Base-by-base conservation (phyloP, 2,113 vertebrate species). In the Rhinoptilus africanus region DNA sequence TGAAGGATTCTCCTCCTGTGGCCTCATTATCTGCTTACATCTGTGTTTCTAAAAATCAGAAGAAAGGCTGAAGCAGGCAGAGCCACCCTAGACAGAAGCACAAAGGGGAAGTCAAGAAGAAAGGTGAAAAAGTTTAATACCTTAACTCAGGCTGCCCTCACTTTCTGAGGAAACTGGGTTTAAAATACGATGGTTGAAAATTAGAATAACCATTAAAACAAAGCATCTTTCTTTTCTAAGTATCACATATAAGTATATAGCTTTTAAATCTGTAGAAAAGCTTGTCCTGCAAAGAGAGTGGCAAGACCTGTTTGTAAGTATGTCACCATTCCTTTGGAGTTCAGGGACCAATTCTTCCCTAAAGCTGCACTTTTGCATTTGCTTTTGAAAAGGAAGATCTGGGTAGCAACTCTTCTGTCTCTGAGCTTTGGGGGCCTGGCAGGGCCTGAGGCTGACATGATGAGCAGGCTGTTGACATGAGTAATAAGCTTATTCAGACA, bases 1-100 rank as follows among this genome's bases (percentile, higher is more conserved):
- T 96, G 89, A 97, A 98, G 91, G 97, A 97, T 92, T 97, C 97
- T 96, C 82, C 97, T 97, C 93, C 96, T 97, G 97, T 88, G 89
- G 96, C 93, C 95, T 98, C 89, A 85, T 96, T 95, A 92, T 97
- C 97, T 96, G 96, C 93, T 86, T 95, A 63, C 69, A 96, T 93
- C 96, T 91, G 67, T 93, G 96, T 94, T 95, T 97, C 93, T 90
- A 92, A 97, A 93, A 96, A 94, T 96, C 90, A 92, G 88, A 97
- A 96, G 76, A 43, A 77, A 81, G 60, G 21, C 92, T 51, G 82
- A 87, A 90, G 53, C 74, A 86, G 54, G 85, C 93, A 54, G 63
- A 76, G 59, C 16, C 18, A 64, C 78, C 39, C 47, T 35, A 72
- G 91, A 78, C 81, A 81, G 82, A 77, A 91, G 48, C n/a, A 78